Base-by-base conservation (phyloP, 2,113 vertebrate genomes). In the Oxyruncus cristatus region DNA sequence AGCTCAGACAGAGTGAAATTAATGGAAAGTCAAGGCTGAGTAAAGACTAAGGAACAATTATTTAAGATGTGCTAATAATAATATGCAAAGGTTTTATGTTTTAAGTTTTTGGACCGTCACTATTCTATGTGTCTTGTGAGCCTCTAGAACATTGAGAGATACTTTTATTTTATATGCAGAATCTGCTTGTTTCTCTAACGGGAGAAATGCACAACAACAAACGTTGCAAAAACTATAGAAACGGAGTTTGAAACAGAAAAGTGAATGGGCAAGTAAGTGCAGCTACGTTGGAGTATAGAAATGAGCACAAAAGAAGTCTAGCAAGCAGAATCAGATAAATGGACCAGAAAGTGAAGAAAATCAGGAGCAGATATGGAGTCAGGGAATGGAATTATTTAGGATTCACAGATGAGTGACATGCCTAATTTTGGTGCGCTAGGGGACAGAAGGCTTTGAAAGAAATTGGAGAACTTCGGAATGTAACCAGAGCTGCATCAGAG, bases 401-500 rank as follows among this genome's bases (percentile, higher is more conserved):
- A 84, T 72, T 93, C n/a, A 49, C 35, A 86, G 90, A 84, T 87
- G 91, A 86, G 65, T 95, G 96, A 75, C 88, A 33, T 5, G 32
- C 80, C 77, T 93, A 65, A 92, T 94, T 95, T 93, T 92, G 88
- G 70, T 92, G 55, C 62, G 16, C 37, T 74, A 55, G 83, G 84
- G 88, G 52, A 67, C 88, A 87, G 91, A 61, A 88, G 80, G 76
- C 74, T 88, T 92, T 86, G 78, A 55, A 89, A 93, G 90, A 93
- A 95, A 93, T 66, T 50, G 39, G 89, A 96, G 89, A 96, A 58
- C 70, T 82, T 68, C 0, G 63, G 78, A 93, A 85, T 92, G 88
- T 93, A 88, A 90, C 50, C 46, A 83, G 85, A 92, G 82, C 83
- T 92, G 56, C 70, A 84, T 78, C 80, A 66, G 63, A 67, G 59